A percentile compares a stretch with the other conserved stretches of the same genome.
These are phyloP conservation scores for Meiosimyza decipiens DNA, from an alignment of 2,888 invertebrate species.

Conservation along the genomic window DNA sequence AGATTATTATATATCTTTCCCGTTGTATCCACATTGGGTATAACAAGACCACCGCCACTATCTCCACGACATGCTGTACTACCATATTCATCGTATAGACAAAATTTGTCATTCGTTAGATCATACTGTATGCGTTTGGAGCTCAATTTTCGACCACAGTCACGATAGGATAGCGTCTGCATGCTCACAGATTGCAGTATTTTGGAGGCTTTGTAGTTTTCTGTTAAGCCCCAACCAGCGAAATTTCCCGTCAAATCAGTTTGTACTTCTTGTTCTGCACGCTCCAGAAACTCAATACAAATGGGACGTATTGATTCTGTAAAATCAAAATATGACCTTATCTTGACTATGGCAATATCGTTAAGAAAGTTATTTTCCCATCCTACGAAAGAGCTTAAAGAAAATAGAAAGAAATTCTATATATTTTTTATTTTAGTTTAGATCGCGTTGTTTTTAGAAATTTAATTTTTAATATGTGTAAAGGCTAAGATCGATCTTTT, in stretches of 20 bases:
- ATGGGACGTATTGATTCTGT: constrained; percentile 61
- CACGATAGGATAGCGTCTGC: constrained; percentile 23
- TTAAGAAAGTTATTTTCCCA: constrained; percentile 46
- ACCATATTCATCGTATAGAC: constrained; percentile 18
- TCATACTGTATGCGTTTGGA: constrained; percentile 4
- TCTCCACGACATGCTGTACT: constrained; percentile 33
- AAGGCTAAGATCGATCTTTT: too few species aligned
- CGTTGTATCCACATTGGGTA: not conserved
- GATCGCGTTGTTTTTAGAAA: too few species aligned
- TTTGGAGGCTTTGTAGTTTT: not conserved
- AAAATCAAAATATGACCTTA: constrained; percentile 53
- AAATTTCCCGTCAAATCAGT: constrained; percentile 24
- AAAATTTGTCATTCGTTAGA: constrained; percentile 35
- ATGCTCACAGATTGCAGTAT: constrained; percentile 33
- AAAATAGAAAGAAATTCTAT: too few species aligned
- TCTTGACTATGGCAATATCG: constrained; percentile 62
- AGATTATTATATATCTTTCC: constrained; percentile 1
- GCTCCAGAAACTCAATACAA: constrained; percentile 48
- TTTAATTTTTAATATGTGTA: too few species aligned
- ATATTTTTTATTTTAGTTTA: too few species aligned
- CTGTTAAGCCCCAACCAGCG: constrained; percentile 37
- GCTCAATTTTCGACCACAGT: constrained; percentile 14
- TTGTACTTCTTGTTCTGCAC: constrained; percentile 11
- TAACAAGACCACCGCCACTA: constrained; percentile 34
- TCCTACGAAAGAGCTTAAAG: too few species aligned